These are phyloP conservation scores for Nesidiocoris tenuis DNA, from an alignment of 2,888 invertebrate genomes.

Conservation along the genomic window DNA sequence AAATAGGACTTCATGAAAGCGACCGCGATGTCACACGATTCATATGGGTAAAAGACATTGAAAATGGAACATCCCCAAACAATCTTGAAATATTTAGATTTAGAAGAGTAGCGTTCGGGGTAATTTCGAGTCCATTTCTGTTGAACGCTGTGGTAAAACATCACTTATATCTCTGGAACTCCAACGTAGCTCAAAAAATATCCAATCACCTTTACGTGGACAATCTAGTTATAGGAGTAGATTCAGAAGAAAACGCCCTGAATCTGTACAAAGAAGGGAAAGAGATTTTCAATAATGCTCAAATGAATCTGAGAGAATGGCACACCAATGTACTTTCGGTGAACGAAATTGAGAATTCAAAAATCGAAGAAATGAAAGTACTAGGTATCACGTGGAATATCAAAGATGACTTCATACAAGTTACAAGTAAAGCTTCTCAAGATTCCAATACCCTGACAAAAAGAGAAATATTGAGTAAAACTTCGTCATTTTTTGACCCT, in stretches of 20 bases:
- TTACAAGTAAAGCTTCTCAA: too few relatives aligned
- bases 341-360: too few relatives aligned
- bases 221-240: background rate
- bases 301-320: conserved; percentile 5
- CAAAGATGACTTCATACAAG: too few relatives aligned
- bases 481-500: too few relatives aligned
- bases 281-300: background rate
- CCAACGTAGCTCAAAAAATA: background rate
- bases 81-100: background rate
- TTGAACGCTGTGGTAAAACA: background rate
- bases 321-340: too few relatives aligned
- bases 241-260: background rate
- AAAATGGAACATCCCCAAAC: background rate
- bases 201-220: background rate
- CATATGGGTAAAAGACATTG: conserved; percentile 13
- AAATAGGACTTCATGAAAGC: conserved; percentile 10
- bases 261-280: background rate
- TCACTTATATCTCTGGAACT: background rate
- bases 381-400: too few relatives aligned
- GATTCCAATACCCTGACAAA: too few relatives aligned
- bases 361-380: too few relatives aligned
- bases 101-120: conserved; percentile 20
- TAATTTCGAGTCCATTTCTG: conserved; percentile 17
- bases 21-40: conserved; percentile 23
- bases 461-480: too few relatives aligned